A percentile compares a stretch with the other conserved stretches of the same genome.
phyloP scores from a whole-genome alignment of 2,113 vertebrate species.

The Ranitomeya variabilis region DNA sequence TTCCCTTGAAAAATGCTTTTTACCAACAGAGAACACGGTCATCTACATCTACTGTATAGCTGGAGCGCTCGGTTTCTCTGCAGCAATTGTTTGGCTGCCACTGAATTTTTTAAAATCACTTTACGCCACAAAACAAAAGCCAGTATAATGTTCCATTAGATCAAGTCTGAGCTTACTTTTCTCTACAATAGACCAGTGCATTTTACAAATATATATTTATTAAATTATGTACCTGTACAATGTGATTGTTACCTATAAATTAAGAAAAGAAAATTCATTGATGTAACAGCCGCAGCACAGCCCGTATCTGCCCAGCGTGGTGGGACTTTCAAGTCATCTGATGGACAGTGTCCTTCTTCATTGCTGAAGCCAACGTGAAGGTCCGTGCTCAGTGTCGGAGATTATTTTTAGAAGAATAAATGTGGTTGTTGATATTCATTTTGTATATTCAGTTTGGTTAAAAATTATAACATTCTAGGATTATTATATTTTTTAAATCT shows the following conservation, averaged over 20 bases:
- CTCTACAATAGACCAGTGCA: slow-evolving; percentile 60
- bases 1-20: slow-evolving; percentile 85
- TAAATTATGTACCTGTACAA: slow-evolving; percentile 74
- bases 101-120: slow-evolving; percentile 75
- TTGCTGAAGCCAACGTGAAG: neutral
- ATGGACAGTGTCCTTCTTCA: neutral
- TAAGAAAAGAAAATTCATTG: slow-evolving; percentile 42
- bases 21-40: slow-evolving; percentile 84
- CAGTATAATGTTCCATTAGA: neutral
- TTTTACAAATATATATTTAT: slow-evolving; percentile 74
- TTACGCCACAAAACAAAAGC: slow-evolving; percentile 20
- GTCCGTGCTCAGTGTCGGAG: neutral
- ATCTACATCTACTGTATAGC: slow-evolving; percentile 77
- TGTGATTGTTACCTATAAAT: slow-evolving; percentile 63
- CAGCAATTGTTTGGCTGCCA: slow-evolving; percentile 68
- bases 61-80: slow-evolving; percentile 70
- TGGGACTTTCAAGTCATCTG: neutral
- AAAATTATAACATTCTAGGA: neutral
- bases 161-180: slow-evolving; percentile 57
- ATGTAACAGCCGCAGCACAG: slow-evolving; percentile 54
- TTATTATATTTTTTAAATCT: neutral
- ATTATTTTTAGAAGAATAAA: slow-evolving; percentile 18
- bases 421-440: slow-evolving; percentile 32
- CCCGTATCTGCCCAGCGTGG: neutral
- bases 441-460: neutral